Evolutionary conservation across 2,113 vertebrate species (phyloP).

Genomic region (Ailuropoda melanoleuca): DNA sequence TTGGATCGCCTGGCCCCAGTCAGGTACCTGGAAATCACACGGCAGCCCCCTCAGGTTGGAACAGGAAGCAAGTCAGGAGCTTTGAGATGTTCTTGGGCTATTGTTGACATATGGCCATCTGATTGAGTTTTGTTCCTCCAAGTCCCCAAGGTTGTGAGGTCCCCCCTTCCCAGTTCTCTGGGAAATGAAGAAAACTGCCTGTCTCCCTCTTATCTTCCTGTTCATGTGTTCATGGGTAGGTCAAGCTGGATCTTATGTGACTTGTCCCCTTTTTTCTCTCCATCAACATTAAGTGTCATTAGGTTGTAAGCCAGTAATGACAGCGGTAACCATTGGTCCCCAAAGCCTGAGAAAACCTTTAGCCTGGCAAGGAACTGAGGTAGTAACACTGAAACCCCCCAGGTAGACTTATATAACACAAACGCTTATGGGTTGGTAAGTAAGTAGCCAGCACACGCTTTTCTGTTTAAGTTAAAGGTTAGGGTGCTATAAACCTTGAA

Average conservation of each 20-base stretch:
- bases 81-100: not conserved
- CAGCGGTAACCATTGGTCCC: not conserved
- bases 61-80: slow-evolving; percentile 8
- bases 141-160: not conserved
- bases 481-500: slow-evolving; percentile 20
- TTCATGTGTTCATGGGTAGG: not conserved
- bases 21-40: slow-evolving; percentile 49
- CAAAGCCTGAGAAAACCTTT: not conserved
- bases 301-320: not conserved
- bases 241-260: not conserved
- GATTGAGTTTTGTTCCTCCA: not conserved
- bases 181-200: not conserved
- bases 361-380: not conserved
- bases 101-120: not conserved
- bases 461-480: slow-evolving; percentile 51
- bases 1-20: not conserved
- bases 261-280: not conserved
- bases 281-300: not conserved
- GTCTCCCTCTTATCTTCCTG: not conserved
- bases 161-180: not conserved
- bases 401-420: not conserved
- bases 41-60: not conserved
- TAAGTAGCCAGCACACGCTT: not conserved
- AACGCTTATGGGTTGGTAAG: not conserved
- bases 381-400: not conserved